Evolutionary conservation across 2,888 invertebrate species (phyloP).

Genomic region (Gryllus longicercus): DNA sequence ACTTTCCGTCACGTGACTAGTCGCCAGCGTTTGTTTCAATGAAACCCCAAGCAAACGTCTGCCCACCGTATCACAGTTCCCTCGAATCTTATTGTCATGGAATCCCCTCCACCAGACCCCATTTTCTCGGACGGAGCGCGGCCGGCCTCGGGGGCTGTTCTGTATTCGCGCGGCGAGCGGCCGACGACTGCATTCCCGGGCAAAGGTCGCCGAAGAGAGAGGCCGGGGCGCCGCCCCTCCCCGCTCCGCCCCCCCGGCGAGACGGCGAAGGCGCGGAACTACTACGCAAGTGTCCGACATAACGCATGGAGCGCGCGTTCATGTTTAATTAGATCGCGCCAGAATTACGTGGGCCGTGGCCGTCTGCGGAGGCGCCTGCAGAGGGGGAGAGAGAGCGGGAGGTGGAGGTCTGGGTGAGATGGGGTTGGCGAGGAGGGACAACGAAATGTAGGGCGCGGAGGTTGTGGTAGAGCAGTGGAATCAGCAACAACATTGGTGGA

Average conservation of each 20-base stretch:
- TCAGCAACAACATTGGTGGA: no score
- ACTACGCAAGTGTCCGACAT: not conserved
- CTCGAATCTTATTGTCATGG: no score
- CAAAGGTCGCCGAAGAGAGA: conserved; percentile 3
- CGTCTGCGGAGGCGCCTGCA: not conserved
- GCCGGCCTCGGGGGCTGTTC: not conserved
- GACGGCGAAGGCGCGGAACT: not conserved
- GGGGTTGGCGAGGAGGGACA: no score
- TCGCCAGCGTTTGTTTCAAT: no score
- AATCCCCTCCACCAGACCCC: no score
- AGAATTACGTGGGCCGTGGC: not conserved
- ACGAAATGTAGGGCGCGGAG: no score
- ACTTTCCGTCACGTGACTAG: no score
- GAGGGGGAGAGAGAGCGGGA: not conserved
- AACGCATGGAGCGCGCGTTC: conserved; percentile 9
- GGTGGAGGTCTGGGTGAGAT: no score
- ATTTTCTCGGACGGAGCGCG: no score
- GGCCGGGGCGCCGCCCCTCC: not conserved
- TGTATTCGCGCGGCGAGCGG: not conserved
- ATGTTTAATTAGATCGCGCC: conserved; percentile 4
- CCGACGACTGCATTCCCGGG: not conserved
- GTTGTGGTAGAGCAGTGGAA: no score
- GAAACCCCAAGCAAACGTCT: no score
- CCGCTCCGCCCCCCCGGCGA: not conserved
- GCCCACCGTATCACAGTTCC: no score